Conservation (phyloP, 2,888 invertebrate species). For the Agrilus biguttatus region DNA sequence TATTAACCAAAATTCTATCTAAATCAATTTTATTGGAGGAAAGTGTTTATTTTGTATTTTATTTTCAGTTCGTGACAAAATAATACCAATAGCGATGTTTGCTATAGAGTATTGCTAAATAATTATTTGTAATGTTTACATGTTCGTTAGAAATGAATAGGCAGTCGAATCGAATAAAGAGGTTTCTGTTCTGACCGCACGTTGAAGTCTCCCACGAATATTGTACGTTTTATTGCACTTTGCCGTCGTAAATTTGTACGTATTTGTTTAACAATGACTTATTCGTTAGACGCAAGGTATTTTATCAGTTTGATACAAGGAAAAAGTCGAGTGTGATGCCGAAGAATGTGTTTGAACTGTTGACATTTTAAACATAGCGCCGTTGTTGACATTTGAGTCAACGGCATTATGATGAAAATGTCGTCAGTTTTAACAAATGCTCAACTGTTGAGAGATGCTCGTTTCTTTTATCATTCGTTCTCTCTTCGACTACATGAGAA, state of each 20-base stretch:
- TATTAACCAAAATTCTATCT: no score
- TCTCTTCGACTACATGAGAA: no score
- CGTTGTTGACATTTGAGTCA: slow-evolving; percentile 28
- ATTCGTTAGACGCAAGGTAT: not conserved
- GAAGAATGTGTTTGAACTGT: slow-evolving; percentile 26
- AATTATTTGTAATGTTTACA: not conserved
- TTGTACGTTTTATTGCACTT: not conserved
- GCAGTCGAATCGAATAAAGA: slow-evolving; percentile 1
- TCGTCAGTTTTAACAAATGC: slow-evolving; percentile 26
- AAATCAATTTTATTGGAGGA: no score
- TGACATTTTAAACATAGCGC: slow-evolving; percentile 36
- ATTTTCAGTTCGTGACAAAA: no score
- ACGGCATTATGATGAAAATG: slow-evolving; percentile 34
- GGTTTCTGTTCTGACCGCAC: slow-evolving; percentile 14
- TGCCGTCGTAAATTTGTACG: not conserved
- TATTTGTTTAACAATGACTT: no score
- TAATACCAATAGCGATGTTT: no score
- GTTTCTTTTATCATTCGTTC: no score
- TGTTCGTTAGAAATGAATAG: slow-evolving; percentile 1
- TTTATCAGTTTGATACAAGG: slow-evolving; percentile 1
- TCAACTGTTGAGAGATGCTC: no score
- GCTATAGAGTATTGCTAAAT: no score
- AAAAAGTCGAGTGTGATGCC: slow-evolving; percentile 1
- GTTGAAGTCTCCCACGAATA: slow-evolving; percentile 15
- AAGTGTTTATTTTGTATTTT: no score